Conservation (phyloP, 2,797 vertebrate species). For the Melanotaenia nigrans region DNA sequence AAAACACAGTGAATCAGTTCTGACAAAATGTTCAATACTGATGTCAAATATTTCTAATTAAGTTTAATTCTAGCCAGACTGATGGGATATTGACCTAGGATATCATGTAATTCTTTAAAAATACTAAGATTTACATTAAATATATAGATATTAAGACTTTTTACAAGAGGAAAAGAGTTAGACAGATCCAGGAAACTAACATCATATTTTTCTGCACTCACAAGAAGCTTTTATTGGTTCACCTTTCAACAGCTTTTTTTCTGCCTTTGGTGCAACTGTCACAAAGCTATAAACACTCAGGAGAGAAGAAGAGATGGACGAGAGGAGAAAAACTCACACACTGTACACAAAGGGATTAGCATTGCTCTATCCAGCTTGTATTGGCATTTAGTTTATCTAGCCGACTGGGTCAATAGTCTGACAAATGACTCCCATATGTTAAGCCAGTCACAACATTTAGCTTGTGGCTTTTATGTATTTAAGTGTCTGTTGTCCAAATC, state of each 20-base stretch:
- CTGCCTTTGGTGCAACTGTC: background rate
- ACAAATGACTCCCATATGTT: constrained; percentile 54
- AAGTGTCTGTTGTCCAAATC: background rate
- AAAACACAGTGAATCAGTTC: background rate
- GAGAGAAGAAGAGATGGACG: background rate
- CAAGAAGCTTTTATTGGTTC: background rate
- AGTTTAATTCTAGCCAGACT: constrained; percentile 5
- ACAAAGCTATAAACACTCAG: background rate
- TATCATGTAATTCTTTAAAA: background rate
- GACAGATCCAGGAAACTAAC: background rate
- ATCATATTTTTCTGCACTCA: background rate
- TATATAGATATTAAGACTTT: background rate
- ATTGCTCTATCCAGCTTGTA: constrained; percentile 33
- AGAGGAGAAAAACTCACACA: background rate
- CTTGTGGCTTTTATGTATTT: constrained; percentile 30
- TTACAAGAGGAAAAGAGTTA: background rate
- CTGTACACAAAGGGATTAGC: constrained; percentile 32
- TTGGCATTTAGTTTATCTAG: constrained; percentile 58
- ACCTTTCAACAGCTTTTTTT: background rate
- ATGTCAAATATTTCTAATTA: constrained; percentile 2
- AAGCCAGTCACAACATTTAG: constrained; percentile 38
- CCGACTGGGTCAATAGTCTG: constrained; percentile 51
- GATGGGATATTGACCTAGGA: background rate
- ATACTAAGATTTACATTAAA: background rate
- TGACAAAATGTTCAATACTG: background rate